A percentile compares a stretch with the other conserved stretches of the same genome.
phyloP scores from a whole-genome alignment of 2,113 vertebrate genomes.

The Chamaetylas fuelleborni region DNA sequence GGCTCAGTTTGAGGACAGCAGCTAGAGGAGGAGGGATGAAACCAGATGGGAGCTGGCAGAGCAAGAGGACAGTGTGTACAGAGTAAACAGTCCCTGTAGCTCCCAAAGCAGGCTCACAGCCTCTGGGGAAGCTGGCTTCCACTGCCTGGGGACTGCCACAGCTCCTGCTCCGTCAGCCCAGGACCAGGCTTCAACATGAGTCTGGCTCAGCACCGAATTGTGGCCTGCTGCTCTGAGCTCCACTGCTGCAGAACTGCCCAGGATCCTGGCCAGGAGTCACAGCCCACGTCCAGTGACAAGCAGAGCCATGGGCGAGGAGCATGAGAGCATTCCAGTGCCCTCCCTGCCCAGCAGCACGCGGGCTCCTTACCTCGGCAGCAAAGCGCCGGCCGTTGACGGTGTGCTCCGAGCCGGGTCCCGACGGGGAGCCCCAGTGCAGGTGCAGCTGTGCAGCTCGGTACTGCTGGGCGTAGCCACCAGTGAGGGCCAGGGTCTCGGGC shows the following conservation, averaged over 20 bases:
- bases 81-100: conserved; percentile 23
- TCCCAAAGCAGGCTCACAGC: neutral
- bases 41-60: neutral
- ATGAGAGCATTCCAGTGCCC: neutral
- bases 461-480: conserved; percentile 62
- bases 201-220: neutral
- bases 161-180: neutral
- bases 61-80: conserved; percentile 11
- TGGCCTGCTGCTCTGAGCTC: neutral
- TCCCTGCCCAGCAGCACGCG: accelerated
- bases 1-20: neutral
- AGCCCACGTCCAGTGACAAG: neutral
- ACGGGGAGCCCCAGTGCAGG: conserved; percentile 72
- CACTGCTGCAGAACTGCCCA: neutral
- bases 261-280: no score
- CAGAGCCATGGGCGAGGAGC: accelerated
- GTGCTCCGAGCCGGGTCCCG: conserved; percentile 70
- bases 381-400: conserved; percentile 59
- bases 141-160: accelerated
- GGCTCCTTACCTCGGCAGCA: conserved; percentile 70
- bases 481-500: conserved; percentile 61
- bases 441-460: conserved; percentile 75
- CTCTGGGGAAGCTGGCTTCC: neutral
- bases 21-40: neutral
- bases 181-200: neutral